Base-by-base conservation (phyloP, 2,797 vertebrate species). In the Pterois miles region DNA sequence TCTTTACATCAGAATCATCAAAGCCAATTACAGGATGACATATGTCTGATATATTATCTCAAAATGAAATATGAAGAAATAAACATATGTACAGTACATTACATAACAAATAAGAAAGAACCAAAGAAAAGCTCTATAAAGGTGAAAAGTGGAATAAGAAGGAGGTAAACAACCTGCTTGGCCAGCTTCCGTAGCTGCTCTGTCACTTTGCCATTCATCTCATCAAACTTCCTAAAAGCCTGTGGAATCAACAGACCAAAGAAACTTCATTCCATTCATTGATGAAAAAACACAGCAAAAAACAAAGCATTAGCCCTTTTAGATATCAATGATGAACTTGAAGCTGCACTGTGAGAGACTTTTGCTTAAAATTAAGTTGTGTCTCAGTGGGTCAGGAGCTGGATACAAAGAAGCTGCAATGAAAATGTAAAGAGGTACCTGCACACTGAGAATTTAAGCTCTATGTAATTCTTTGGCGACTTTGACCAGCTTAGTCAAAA, bases 151-250 rank as follows among this genome's bases (percentile, higher is more conserved):
- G 7, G 43, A 46, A 46, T 16, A 34, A 34, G 52, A 36, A 10
- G n/a, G 38, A 50, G 36, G 43, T 71, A 20, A 64, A 50, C 77
- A 3, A 97, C 97, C 93, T 98, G 97, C 80, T 96, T 98, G 0
- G 95, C 94, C 76, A 96, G 93, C 83, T 95, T 98, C 64, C 97
- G 94, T 6, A 99, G 89, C 88, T 98, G 97, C 70, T 99, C 97
- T 0, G 95, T 96, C 48, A 98, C 92, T 67, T 95, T 95, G 8
- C 93, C 96, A 4, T 96, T 96, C 66, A 96, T 95, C 64, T 97
- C 97, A 2, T 99, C 98, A 22, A 98, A 95, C 85, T 98, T 99
- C 79, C 96, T 90, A 64, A 98, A 99, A 1, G 97, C 98, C 94
- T 97, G 82, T 4, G 3, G 65, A 16, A 65, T 9, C 71, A 73